Evolutionary conservation across 2,113 vertebrate species (phyloP).

Genomic region (Triplophysa dalaica): DNA sequence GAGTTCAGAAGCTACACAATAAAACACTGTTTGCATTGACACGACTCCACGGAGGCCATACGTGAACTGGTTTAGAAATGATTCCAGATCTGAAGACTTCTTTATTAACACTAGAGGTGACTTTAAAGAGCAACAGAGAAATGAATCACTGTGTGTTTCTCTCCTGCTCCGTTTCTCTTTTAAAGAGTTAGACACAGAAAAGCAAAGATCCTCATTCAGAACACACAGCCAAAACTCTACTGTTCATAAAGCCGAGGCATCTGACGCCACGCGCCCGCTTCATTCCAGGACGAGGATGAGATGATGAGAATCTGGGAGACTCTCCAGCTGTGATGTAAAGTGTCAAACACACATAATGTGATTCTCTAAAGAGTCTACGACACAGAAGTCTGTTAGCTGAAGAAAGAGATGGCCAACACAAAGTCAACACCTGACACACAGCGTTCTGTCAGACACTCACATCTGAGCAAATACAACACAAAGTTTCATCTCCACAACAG

Average conservation of each 20-base stretch:
- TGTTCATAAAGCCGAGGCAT: constrained; percentile 8
- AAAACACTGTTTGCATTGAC: neutral
- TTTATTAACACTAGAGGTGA: neutral
- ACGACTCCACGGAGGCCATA: neutral
- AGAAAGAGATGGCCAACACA: constrained; percentile 31
- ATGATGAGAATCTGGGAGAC: neutral
- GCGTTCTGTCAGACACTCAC: constrained; percentile 15
- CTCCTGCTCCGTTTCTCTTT: neutral
- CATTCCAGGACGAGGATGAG: neutral
- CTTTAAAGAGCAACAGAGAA: too few relatives aligned
- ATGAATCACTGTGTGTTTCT: too few relatives aligned
- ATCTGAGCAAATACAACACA: neutral
- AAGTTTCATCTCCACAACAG: constrained; percentile 1
- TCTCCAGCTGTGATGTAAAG: constrained; percentile 3
- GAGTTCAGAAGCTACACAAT: constrained; percentile 6
- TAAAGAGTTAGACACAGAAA: neutral
- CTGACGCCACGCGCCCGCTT: neutral
- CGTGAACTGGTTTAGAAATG: neutral
- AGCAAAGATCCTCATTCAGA: neutral
- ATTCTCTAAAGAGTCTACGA: constrained; percentile 6
- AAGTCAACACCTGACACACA: constrained; percentile 35
- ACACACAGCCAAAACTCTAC: neutral
- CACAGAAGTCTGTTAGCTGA: neutral
- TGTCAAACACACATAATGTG: neutral
- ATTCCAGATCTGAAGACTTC: neutral